These are phyloP conservation scores for Antheraea pernyi DNA, from an alignment of 1,140 invertebrate species.

Conservation along the genomic window DNA sequence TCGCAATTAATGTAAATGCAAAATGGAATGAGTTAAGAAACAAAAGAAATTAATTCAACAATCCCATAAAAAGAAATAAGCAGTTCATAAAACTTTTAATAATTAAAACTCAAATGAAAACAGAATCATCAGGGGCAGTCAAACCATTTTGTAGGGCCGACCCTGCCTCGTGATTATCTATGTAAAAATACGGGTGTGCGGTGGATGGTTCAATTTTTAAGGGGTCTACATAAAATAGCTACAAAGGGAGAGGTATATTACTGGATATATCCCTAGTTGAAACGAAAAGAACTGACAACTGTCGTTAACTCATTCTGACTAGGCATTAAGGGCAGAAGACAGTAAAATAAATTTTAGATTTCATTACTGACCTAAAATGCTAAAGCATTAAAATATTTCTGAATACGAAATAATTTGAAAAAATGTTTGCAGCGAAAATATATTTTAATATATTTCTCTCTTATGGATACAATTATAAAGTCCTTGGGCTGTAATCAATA, in stretches of 20 bases:
- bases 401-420: too few species aligned
- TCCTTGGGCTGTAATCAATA: too few species aligned
- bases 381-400: too few species aligned
- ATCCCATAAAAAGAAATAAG: slow-evolving; percentile 74
- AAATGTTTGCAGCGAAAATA: too few species aligned
- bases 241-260: slow-evolving; percentile 38
- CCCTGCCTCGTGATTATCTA: slow-evolving; percentile 15
- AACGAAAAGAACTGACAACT: slow-evolving; percentile 64
- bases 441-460: too few species aligned
- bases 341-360: background rate
- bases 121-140: slow-evolving; percentile 43
- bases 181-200: slow-evolving; percentile 19
- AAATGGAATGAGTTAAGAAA: slow-evolving; percentile 53
- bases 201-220: slow-evolving; percentile 19
- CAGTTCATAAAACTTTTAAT: slow-evolving; percentile 77
- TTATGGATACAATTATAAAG: too few species aligned
- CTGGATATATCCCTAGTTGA: slow-evolving; percentile 45
- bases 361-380: too few species aligned
- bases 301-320: slow-evolving; percentile 66
- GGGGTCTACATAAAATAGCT: slow-evolving; percentile 42
- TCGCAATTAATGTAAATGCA: slow-evolving; percentile 13
- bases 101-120: slow-evolving; percentile 77
- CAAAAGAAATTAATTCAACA: slow-evolving; percentile 75
- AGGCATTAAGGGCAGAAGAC: slow-evolving; percentile 31
- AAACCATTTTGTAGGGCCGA: slow-evolving; percentile 6